Evolutionary conservation across 2,113 vertebrate genomes (phyloP).

Genomic region (Equus przewalskii): DNA sequence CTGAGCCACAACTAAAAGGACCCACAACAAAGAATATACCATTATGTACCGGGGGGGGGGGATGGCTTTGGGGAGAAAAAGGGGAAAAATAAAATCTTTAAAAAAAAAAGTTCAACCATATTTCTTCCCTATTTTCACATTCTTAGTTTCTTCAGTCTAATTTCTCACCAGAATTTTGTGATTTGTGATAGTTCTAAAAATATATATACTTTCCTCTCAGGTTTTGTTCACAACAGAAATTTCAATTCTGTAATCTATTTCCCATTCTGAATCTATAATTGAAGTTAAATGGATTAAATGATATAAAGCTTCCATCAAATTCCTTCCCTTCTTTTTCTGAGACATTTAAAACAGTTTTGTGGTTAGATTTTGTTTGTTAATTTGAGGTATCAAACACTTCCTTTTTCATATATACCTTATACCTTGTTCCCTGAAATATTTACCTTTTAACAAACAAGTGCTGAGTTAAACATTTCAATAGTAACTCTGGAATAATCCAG

Average conservation of each 20-base stretch:
- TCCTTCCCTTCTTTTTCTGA: not conserved
- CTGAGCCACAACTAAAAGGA: too few relatives aligned
- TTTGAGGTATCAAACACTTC: not conserved
- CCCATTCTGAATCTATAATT: not conserved
- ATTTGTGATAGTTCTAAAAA: not conserved
- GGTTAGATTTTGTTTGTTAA: conserved; percentile 5
- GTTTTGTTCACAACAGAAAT: not conserved
- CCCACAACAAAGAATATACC: too few relatives aligned
- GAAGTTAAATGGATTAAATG: not conserved
- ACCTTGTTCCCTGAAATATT: conserved; percentile 37
- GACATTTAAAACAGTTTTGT: not conserved
- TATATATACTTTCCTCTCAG: not conserved
- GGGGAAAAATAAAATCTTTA: too few relatives aligned
- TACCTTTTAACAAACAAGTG: conserved; percentile 55
- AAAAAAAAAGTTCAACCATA: not conserved
- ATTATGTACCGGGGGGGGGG: too few relatives aligned
- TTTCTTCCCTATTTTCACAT: not conserved
- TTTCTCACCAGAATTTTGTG: not conserved
- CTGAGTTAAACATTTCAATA: conserved; percentile 64
- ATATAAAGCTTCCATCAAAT: not conserved
- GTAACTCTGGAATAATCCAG: conserved; percentile 66
- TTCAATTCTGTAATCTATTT: not conserved
- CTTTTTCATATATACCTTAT: not conserved
- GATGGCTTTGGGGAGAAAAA: too few relatives aligned
- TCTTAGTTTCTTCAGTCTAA: conserved; percentile 1